Conservation (phyloP, 1,140 invertebrate genomes). For the Pseudomyrmex concolor region DNA sequence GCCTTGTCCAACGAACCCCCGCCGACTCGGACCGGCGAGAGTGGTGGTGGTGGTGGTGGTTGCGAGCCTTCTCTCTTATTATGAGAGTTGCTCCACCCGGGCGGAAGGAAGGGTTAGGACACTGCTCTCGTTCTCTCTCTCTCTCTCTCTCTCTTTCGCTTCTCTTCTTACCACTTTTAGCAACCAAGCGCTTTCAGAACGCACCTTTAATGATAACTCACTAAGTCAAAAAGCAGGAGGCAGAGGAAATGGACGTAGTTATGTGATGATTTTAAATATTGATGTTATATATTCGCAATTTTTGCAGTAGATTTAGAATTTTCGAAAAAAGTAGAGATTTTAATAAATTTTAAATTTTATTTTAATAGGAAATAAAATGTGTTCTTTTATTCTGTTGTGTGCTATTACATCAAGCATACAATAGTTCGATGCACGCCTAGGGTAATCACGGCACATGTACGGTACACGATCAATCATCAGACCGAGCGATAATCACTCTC, state of each 20-base stretch:
- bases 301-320: background rate
- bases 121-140: constrained; percentile 8
- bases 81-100: constrained; percentile 71
- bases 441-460: background rate
- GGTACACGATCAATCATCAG: constrained; percentile 70
- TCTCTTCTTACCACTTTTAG: background rate
- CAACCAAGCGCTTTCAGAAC: constrained; percentile 28
- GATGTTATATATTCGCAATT: background rate
- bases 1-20: constrained; percentile 81
- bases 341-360: too few relatives aligned
- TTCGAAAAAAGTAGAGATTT: background rate
- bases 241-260: constrained; percentile 5
- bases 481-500: constrained; percentile 70
- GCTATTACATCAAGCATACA: background rate
- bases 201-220: constrained; percentile 47
- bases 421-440: background rate
- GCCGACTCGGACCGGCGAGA: constrained; percentile 38
- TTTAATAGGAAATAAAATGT: background rate
- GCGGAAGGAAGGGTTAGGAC: constrained; percentile 76
- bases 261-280: constrained; percentile 23
- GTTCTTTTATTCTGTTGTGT: too few relatives aligned
- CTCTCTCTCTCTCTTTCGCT: constrained; percentile 8
- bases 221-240: constrained; percentile 23
- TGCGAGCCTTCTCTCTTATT: constrained; percentile 74
- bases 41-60: constrained; percentile 44